Evolutionary conservation across 2,797 vertebrate species (phyloP).

Genomic region (Acipenser oxyrinchus): DNA sequence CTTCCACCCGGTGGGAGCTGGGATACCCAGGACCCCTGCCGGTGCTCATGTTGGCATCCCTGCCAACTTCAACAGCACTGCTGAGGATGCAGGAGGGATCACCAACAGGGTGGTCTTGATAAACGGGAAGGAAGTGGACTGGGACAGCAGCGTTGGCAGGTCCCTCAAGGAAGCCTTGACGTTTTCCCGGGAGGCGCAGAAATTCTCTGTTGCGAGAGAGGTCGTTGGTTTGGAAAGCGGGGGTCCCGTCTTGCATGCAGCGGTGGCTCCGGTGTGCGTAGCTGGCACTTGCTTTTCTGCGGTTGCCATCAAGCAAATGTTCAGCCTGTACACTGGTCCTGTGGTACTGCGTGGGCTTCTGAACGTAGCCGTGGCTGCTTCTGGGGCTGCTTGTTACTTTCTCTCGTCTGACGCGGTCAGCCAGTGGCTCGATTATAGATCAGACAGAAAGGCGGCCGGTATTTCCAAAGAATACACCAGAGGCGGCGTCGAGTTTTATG

Average conservation of each 20-base stretch:
- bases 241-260: conserved; percentile 55
- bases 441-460: conserved; percentile 62
- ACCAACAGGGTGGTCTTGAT: conserved; percentile 63
- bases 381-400: conserved; percentile 62
- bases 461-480: conserved; percentile 66
- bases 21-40: conserved; percentile 72
- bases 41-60: conserved; percentile 80
- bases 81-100: conserved; percentile 49
- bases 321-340: conserved; percentile 61
- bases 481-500: conserved; percentile 87
- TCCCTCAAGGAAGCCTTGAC: conserved; percentile 66
- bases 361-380: conserved; percentile 53
- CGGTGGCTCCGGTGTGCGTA: conserved; percentile 68
- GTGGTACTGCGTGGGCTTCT: conserved; percentile 48
- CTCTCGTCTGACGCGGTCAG: conserved; percentile 62
- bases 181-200: conserved; percentile 72
- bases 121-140: conserved; percentile 66
- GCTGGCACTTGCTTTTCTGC: conserved; percentile 66
- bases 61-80: conserved; percentile 69
- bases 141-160: conserved; percentile 60
- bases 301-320: conserved; percentile 63
- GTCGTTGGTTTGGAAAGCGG: conserved; percentile 59
- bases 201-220: conserved; percentile 81
- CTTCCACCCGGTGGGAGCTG: conserved; percentile 80
- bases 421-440: conserved; percentile 66